These are phyloP conservation scores for Blastobasis adustella DNA, from an alignment of 2,888 invertebrate species.

Conservation along the genomic window DNA sequence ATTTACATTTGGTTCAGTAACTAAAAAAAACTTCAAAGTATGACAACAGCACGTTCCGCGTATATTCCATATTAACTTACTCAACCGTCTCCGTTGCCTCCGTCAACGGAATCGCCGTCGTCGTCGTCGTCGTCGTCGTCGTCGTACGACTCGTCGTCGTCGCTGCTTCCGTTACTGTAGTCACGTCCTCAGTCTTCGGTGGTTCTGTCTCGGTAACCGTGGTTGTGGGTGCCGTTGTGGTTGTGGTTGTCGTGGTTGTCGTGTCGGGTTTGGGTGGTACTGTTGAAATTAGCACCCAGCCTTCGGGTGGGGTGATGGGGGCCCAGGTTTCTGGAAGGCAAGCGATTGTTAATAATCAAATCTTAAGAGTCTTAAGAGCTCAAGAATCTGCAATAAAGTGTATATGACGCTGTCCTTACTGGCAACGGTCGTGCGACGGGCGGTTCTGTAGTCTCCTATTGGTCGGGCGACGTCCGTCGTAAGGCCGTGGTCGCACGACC, in stretches of 20 bases:
- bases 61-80: too few relatives aligned
- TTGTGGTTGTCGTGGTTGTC: slow-evolving; percentile 20
- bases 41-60: too few relatives aligned
- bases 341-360: too few relatives aligned
- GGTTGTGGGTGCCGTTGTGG: slow-evolving; percentile 23
- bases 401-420: too few relatives aligned
- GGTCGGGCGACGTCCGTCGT: too few relatives aligned
- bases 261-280: slow-evolving; percentile 50
- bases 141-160: slow-evolving; percentile 20
- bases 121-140: slow-evolving; percentile 14
- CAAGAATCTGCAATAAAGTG: too few relatives aligned
- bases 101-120: slow-evolving; percentile 19
- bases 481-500: too few relatives aligned
- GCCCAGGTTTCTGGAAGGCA: slow-evolving; percentile 72
- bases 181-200: slow-evolving; percentile 1
- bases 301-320: slow-evolving; percentile 78
- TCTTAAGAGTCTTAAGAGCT: too few relatives aligned
- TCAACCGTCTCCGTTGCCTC: slow-evolving; percentile 13
- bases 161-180: slow-evolving; percentile 10
- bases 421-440: too few relatives aligned
- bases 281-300: slow-evolving; percentile 76
- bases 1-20: too few relatives aligned
- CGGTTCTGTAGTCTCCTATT: too few relatives aligned
- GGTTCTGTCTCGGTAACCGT: slow-evolving; percentile 3
- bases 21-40: too few relatives aligned